Conservation (phyloP, 2,888 invertebrate species). For the Teleogryllus oceanicus region DNA sequence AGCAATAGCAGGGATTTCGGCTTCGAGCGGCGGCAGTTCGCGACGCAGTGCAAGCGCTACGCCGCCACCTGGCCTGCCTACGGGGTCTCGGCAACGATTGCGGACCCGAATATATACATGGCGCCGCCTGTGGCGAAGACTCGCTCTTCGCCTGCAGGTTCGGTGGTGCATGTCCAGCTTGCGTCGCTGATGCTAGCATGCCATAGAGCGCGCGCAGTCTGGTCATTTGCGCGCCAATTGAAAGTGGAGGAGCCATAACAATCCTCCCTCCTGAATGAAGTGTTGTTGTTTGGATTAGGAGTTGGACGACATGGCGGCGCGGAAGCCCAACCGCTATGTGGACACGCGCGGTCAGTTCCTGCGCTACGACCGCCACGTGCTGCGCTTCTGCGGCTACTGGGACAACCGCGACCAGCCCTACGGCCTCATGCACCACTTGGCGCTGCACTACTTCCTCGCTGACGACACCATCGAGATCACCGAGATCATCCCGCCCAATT, state of each 20-base stretch:
- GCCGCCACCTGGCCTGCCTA: too few species aligned
- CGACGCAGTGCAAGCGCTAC: too few species aligned
- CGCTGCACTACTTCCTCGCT: constrained; percentile 78
- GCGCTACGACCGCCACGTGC: constrained; percentile 70
- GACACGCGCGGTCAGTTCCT: constrained; percentile 76
- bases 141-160: too few species aligned
- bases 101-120: too few species aligned
- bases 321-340: constrained; percentile 56
- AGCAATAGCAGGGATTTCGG: too few species aligned
- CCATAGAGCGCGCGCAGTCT: background rate
- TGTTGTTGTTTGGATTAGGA: too few species aligned
- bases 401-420: constrained; percentile 75
- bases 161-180: too few species aligned
- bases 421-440: constrained; percentile 73
- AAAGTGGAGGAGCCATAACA: background rate
- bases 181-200: too few species aligned
- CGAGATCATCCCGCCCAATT: constrained; percentile 64
- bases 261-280: constrained; percentile 40
- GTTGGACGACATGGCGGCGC: constrained; percentile 43
- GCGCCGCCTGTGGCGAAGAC: too few species aligned
- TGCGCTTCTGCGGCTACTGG: constrained; percentile 85
- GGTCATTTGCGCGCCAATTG: background rate
- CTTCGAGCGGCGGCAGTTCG: too few species aligned
- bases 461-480: constrained; percentile 88
- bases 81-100: too few species aligned